These are phyloP conservation scores for Agrochola macilenta DNA, from an alignment of 2,888 invertebrate genomes.

Conservation along the genomic window DNA sequence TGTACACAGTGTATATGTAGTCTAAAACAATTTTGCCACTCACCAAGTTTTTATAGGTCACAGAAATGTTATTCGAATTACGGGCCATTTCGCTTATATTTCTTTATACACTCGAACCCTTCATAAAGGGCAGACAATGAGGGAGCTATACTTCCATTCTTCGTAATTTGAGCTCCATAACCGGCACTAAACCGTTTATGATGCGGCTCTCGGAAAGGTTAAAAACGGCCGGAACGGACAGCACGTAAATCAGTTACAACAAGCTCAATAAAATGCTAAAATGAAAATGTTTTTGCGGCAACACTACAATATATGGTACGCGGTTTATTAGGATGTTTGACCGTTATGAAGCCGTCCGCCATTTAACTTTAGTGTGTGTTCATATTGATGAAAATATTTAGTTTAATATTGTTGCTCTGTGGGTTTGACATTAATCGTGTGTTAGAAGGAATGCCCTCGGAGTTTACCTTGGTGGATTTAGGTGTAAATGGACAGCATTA, in stretches of 20 bases:
- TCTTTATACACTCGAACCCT: slow-evolving; percentile 85
- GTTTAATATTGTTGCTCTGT: slow-evolving; percentile 33
- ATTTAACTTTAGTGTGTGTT: slow-evolving; percentile 58
- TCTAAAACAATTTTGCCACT: slow-evolving; percentile 79
- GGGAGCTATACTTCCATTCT: slow-evolving; percentile 84
- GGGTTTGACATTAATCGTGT: slow-evolving; percentile 37
- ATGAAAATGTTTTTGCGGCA: slow-evolving; percentile 76
- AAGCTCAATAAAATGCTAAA: slow-evolving; percentile 79
- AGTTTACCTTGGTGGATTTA: slow-evolving; percentile 10
- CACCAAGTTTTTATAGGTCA: slow-evolving; percentile 84
- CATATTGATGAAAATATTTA: slow-evolving; percentile 57
- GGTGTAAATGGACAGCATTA: background rate
- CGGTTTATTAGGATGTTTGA: slow-evolving; percentile 69
- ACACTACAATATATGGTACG: slow-evolving; percentile 70
- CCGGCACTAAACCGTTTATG: slow-evolving; percentile 88
- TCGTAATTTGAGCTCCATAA: slow-evolving; percentile 88
- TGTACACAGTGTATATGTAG: slow-evolving; percentile 67
- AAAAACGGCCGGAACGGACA: slow-evolving; percentile 83
- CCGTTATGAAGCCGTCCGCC: slow-evolving; percentile 63
- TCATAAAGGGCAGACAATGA: slow-evolving; percentile 87
- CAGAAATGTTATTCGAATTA: slow-evolving; percentile 87
- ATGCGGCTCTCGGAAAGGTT: slow-evolving; percentile 87
- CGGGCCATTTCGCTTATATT: slow-evolving; percentile 84
- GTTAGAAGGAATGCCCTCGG: slow-evolving; percentile 6
- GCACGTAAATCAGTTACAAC: slow-evolving; percentile 82